These are phyloP conservation scores for Tethea ocularis DNA, from an alignment of 2,888 invertebrate species.

Conservation along the genomic window DNA sequence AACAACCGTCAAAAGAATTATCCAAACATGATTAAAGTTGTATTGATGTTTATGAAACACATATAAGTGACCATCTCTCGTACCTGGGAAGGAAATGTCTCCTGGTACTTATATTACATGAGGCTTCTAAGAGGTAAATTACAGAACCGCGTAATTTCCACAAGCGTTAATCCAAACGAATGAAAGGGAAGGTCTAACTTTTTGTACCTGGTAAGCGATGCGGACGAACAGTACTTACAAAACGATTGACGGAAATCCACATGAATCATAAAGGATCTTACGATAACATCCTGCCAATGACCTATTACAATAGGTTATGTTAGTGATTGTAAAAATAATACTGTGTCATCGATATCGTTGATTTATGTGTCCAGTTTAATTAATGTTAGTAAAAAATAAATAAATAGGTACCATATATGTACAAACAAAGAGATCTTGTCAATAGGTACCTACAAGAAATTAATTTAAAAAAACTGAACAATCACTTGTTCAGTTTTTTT, in stretches of 20 bases:
- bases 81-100: not conserved
- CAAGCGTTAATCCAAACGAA: conserved; percentile 40
- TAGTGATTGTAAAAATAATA: not conserved
- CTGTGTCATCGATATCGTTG: not conserved
- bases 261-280: conserved; percentile 45
- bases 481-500: too few species aligned
- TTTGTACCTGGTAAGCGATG: not conserved
- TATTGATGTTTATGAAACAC: conserved; percentile 4
- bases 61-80: not conserved
- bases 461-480: too few species aligned
- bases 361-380: not conserved
- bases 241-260: conserved; percentile 29
- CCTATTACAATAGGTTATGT: conserved; percentile 61
- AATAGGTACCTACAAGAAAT: too few species aligned
- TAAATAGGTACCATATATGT: too few species aligned
- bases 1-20: not conserved
- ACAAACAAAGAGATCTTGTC: too few species aligned
- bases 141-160: conserved; percentile 41
- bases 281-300: conserved; percentile 73
- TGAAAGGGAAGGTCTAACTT: conserved; percentile 19
- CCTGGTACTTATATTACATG: conserved; percentile 33
- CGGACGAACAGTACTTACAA: conserved; percentile 11
- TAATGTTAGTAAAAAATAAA: too few species aligned
- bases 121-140: conserved; percentile 31
- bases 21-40: not conserved